These are phyloP conservation scores for Leiothrix lutea DNA, from an alignment of 2,113 vertebrate species.

Conservation along the genomic window DNA sequence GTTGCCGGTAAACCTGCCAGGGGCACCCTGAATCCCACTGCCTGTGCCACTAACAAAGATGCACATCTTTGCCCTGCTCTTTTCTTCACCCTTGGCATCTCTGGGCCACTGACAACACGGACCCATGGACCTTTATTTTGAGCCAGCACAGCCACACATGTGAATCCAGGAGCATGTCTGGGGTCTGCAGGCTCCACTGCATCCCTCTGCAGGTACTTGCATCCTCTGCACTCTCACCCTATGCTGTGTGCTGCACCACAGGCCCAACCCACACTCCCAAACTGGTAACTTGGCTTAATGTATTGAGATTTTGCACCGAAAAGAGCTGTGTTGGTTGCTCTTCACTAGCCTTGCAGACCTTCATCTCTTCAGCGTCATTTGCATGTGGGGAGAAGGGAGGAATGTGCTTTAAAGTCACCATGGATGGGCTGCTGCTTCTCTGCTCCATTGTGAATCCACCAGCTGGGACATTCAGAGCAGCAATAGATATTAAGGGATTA, in stretches of 20 bases:
- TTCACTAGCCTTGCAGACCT: too few relatives aligned
- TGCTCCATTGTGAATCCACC: background rate
- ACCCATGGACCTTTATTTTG: background rate
- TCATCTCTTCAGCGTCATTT: background rate
- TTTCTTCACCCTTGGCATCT: background rate
- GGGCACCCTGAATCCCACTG: background rate
- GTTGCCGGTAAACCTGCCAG: too few relatives aligned
- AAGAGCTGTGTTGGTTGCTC: background rate
- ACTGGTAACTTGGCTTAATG: fast-evolving
- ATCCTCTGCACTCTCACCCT: background rate
- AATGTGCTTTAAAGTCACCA: background rate
- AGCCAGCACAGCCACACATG: background rate
- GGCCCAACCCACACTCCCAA: background rate
- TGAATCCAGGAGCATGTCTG: background rate
- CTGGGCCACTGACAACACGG: background rate
- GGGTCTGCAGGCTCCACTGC: background rate
- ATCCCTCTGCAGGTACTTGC: background rate
- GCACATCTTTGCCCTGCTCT: background rate
- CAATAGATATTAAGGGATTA: background rate
- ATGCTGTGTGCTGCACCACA: background rate
- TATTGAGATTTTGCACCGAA: fast-evolving
- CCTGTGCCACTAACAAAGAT: fast-evolving
- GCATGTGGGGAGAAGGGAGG: background rate
- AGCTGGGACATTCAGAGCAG: background rate
- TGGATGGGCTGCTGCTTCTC: background rate